Conservation (phyloP, 2,113 vertebrate genomes). For the Mustela nigripes region DNA sequence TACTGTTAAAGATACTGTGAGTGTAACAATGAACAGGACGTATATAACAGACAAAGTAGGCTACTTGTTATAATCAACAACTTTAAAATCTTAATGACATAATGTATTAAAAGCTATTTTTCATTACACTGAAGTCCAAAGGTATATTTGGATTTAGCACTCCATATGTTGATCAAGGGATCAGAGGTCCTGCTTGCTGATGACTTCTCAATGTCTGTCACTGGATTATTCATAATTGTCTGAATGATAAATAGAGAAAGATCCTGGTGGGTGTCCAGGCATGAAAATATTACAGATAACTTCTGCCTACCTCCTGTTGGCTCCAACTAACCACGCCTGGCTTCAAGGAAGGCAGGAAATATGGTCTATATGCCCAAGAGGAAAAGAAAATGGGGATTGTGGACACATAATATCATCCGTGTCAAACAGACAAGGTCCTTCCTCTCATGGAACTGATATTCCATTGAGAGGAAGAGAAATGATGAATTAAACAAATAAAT, state of each 20-base stretch:
- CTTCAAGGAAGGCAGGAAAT: neutral
- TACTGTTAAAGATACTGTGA: neutral
- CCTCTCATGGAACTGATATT: neutral
- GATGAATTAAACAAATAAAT: neutral
- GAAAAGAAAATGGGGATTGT: neutral
- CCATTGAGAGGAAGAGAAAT: neutral
- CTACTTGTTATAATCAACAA: neutral
- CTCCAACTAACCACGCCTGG: neutral
- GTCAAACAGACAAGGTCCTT: neutral
- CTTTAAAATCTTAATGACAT: neutral
- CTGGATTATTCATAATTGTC: neutral
- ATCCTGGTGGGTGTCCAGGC: fast-evolving
- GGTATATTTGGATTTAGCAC: neutral
- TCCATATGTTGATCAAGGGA: neutral
- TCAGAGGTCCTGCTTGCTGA: neutral
- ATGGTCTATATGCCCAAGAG: neutral
- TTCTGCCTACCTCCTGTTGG: neutral
- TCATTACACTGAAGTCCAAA: neutral
- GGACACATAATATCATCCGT: neutral
- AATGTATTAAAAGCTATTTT: neutral
- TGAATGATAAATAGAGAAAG: neutral
- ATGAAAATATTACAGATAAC: neutral
- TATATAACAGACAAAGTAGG: neutral
- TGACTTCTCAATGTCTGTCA: neutral
- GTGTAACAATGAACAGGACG: neutral